Evolutionary conservation across 2,797 vertebrate species (phyloP).

Genomic region (Pantherophis vulpinus): DNA sequence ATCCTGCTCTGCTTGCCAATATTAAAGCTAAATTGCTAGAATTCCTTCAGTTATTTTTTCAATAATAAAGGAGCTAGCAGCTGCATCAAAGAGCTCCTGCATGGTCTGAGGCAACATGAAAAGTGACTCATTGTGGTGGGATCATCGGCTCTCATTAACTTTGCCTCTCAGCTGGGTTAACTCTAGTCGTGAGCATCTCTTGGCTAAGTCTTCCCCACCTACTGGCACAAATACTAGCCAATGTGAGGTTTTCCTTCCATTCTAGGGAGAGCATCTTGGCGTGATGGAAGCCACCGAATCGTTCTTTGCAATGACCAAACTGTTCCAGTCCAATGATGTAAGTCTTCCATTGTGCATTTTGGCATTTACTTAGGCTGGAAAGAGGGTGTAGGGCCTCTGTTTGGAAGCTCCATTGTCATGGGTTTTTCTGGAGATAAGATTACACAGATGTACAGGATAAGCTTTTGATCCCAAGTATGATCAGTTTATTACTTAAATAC

Average conservation of each 20-base stretch:
- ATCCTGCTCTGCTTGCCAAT: neutral
- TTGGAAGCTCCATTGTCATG: neutral
- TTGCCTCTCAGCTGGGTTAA: neutral
- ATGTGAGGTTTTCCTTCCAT: conserved; percentile 5
- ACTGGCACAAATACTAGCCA: neutral
- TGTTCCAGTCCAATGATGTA: conserved; percentile 82
- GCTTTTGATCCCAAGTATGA: neutral
- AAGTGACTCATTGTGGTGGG: neutral
- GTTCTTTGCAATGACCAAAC: conserved; percentile 82
- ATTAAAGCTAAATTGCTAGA: neutral
- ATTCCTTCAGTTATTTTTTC: neutral
- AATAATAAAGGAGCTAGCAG: neutral
- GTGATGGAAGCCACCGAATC: conserved; percentile 78
- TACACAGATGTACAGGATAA: neutral
- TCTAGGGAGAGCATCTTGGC: conserved; percentile 77
- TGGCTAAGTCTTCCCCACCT: neutral
- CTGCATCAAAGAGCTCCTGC: neutral
- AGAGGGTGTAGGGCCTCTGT: neutral
- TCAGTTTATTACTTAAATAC: neutral
- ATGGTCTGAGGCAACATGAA: neutral
- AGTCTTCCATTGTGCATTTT: conserved; percentile 45
- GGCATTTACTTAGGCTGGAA: neutral
- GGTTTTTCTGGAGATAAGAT: neutral
- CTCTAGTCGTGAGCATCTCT: neutral
- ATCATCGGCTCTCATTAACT: neutral